A percentile compares a stretch with the other conserved stretches of the same genome.
phyloP scores from a whole-genome alignment of 1,140 invertebrate genomes.

The Diachasmimorpha longicaudata region DNA sequence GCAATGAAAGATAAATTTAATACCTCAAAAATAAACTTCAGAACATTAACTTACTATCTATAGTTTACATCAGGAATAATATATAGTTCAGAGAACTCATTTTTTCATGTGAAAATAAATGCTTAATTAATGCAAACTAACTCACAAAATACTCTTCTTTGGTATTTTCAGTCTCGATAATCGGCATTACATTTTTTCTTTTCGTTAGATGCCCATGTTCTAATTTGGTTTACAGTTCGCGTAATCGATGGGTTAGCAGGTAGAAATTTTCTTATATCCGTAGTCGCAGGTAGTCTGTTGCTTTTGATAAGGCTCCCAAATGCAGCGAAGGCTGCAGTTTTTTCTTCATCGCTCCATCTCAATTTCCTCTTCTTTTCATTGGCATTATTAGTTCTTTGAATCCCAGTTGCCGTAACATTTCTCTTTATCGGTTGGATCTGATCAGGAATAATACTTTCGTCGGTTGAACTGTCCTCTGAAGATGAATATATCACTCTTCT shows the following conservation, averaged over 20 bases:
- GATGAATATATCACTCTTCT: neutral
- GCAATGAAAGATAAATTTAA: no score
- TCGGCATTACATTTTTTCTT: slow-evolving; percentile 11
- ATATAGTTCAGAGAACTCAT: no score
- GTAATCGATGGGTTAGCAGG: neutral
- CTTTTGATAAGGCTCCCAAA: neutral
- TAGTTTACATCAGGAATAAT: no score
- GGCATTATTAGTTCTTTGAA: neutral
- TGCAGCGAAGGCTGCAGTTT: neutral
- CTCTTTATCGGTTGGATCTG: neutral
- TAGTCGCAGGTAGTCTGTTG: slow-evolving; percentile 5
- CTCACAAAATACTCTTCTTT: neutral
- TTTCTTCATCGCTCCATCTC: slow-evolving; percentile 3
- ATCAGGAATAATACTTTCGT: neutral
- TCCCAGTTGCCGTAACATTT: neutral
- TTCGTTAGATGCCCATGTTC: slow-evolving; percentile 16
- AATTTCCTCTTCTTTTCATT: slow-evolving; percentile 9
- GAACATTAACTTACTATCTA: no score
- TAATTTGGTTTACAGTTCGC: slow-evolving; percentile 9
- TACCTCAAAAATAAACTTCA: no score
- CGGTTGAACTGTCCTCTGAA: neutral
- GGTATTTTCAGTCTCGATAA: neutral
- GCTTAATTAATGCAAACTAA: no score
- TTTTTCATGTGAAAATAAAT: no score
- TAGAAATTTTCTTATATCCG: slow-evolving; percentile 2